phyloP scores from a whole-genome alignment of 37 sponge, comb jelly and placozoan genomes.

The Oopsacas minuta region DNA sequence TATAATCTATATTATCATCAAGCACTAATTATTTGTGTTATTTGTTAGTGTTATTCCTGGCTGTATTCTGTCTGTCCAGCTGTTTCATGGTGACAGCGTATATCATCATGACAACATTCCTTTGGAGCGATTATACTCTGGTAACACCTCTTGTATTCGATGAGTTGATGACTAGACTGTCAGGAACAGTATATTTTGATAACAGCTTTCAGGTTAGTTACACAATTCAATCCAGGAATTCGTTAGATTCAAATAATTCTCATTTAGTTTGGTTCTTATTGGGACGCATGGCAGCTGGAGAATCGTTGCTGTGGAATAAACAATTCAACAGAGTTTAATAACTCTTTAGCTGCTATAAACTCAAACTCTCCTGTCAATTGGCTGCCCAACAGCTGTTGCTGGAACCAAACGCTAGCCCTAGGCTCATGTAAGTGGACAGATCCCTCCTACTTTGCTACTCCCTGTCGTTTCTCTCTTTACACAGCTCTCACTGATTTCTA shows the following conservation, averaged over 20 bases:
- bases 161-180: not conserved
- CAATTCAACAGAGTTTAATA: not conserved
- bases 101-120: not conserved
- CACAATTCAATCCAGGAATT: not conserved
- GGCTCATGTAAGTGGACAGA: not conserved
- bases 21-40: not conserved
- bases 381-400: slow-evolving; percentile 12
- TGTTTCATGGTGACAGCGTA: not conserved
- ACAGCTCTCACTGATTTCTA: not conserved
- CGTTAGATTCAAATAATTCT: not conserved
- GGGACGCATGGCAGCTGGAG: slow-evolving; percentile 6
- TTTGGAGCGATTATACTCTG: not conserved
- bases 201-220: not conserved
- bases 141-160: not conserved
- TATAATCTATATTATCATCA: not conserved
- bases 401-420: not conserved
- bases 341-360: not conserved
- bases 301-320: not conserved
- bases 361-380: not conserved
- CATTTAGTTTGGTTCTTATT: not conserved
- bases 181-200: not conserved
- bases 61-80: not conserved
- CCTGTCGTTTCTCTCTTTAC: not conserved
- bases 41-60: not conserved
- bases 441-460: not conserved